phyloP scores from a whole-genome alignment of 2,888 invertebrate species.

The Drosophila siamana region DNA sequence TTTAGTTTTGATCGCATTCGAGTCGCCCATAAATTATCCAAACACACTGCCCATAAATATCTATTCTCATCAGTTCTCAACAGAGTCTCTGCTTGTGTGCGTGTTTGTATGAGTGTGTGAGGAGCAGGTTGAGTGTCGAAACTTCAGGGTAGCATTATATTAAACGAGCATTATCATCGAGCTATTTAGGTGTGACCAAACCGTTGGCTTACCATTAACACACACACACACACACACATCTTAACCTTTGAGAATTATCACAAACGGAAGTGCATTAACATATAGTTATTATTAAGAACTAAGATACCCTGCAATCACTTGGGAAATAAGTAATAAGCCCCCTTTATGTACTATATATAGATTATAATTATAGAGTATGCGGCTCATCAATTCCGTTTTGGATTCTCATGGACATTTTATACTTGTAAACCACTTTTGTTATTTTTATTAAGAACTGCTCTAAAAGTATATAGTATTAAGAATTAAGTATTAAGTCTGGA shows the following conservation, averaged over 20 bases:
- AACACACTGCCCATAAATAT: constrained; percentile 19
- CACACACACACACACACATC: neutral
- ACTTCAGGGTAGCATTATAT: neutral
- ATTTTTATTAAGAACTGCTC: no score
- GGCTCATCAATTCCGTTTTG: no score
- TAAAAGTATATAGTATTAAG: no score
- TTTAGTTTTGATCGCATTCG: constrained; percentile 65
- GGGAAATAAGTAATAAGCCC: no score
- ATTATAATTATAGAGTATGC: no score
- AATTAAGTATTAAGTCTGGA: no score
- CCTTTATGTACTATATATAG: no score
- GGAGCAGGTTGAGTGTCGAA: neutral
- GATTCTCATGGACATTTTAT: no score
- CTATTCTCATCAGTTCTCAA: constrained; percentile 38
- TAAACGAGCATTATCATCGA: neutral
- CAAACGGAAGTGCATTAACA: neutral
- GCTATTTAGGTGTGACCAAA: neutral
- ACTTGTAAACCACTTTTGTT: no score
- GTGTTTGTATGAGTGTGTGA: neutral
- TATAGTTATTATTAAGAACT: no score
- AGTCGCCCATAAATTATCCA: constrained; percentile 62
- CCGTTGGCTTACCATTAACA: neutral
- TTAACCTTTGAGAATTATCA: neutral
- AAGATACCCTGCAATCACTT: no score
- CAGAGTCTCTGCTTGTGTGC: neutral